Base-by-base conservation (phyloP, 2,888 invertebrate species). In the Empis livida region DNA sequence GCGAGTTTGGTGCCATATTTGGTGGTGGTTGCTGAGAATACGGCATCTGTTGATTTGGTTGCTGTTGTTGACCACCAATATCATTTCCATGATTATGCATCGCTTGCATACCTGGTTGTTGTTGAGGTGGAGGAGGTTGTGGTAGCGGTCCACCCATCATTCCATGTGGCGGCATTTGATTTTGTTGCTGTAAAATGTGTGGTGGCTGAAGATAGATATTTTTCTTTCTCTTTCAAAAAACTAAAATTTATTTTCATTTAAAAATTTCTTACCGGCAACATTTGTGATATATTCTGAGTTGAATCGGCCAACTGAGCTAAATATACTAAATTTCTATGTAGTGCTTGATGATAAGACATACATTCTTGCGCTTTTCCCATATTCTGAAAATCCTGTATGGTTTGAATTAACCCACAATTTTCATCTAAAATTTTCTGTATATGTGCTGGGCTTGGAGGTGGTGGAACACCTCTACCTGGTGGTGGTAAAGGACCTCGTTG, bases 361-460 rank as follows among this genome's bases (percentile, higher is more conserved):
- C 91, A 91, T 73, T 96, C 95, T 70, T 88, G 83, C 16, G 84
- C 75, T 68, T 94, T 94, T 50, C 95, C 96, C 74, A 93, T 93
- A 55, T 82, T 87, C 72, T 97, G 96, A 71, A 85, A 95, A 58
- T 97, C 96, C 68, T 93, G 89, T 62, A 97, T 95, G 10, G 92
- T 91, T 73, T 95, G 92, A 60, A 97, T 96, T 41, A 97, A 76
- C 65, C 94, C 92, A 58, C 89, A 89, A 69, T 97, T 97, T 71
- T 97, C 97, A 73, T 97, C 96, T 51, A 97, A 75, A 80, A 97
- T 85, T 79, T 95, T 91, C 68, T 92, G 91, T 59, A 92, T 87
- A 70, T 89, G 89, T 43, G 83, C 82, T 50, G 87, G 82, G 65
- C 78, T 89, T 39, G 87, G 81, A 44, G 89, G 84, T 50, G 78